Evolutionary conservation across 2,113 vertebrate species (phyloP).

Genomic region (Dicrurus megarhynchus): DNA sequence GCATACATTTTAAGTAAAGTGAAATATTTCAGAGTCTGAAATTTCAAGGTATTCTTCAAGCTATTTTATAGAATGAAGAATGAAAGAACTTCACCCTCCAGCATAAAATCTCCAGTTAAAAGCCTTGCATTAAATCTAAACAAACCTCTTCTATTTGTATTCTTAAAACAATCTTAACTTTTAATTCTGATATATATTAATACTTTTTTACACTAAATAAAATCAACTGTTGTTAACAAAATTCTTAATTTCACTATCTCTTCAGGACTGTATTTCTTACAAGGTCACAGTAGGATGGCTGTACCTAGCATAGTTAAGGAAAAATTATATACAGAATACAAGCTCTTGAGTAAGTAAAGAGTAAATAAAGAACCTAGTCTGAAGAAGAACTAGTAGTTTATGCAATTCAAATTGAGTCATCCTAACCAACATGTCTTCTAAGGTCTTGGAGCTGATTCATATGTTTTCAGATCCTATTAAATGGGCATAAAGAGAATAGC

Average conservation of each 20-base stretch:
- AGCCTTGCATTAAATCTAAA: neutral
- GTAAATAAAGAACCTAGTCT: neutral
- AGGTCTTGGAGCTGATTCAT: neutral
- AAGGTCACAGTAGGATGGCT: neutral
- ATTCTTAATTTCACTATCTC: neutral
- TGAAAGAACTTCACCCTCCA: neutral
- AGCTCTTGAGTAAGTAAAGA: neutral
- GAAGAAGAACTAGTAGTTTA: neutral
- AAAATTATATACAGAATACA: neutral
- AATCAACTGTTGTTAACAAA: neutral
- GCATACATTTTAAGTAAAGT: accelerated
- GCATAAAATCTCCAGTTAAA: neutral
- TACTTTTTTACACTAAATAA: neutral
- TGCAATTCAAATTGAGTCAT: neutral
- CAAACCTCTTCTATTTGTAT: neutral
- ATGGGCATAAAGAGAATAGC: neutral
- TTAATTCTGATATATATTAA: neutral
- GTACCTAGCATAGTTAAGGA: accelerated
- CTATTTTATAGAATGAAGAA: neutral
- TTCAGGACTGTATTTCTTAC: neutral
- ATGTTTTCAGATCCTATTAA: neutral
- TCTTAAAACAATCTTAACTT: neutral
- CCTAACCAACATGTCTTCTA: neutral
- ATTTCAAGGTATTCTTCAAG: neutral
- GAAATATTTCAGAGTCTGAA: neutral